Percentiles rank a stretch among this genome's conserved stretches.
Evolutionary conservation across 1,140 invertebrate species (phyloP).

Genomic region (Hypsibius dujardini): DNA sequence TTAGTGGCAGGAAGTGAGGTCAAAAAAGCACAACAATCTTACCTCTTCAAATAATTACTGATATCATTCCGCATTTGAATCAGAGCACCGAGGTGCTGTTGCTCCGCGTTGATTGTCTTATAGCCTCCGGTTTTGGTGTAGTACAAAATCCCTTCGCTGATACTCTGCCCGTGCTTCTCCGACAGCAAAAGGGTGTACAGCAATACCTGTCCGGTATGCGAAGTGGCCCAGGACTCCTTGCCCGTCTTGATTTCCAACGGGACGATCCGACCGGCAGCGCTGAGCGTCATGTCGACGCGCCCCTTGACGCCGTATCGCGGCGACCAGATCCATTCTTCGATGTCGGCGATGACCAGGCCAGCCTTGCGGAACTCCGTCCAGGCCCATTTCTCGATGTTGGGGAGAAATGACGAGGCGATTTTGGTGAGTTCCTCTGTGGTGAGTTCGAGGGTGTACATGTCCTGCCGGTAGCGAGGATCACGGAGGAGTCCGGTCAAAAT

Average conservation of each 20-base stretch:
- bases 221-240: not conserved
- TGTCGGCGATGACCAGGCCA: not conserved
- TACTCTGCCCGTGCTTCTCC: not conserved
- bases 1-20: no score
- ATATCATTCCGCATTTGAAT: slow-evolving; percentile 2
- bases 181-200: slow-evolving; percentile 2
- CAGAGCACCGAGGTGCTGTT: not conserved
- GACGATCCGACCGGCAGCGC: not conserved
- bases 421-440: not conserved
- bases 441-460: slow-evolving; percentile 2
- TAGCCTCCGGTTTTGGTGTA: slow-evolving; percentile 2
- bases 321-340: slow-evolving; percentile 16
- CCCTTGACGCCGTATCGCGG: slow-evolving; percentile 10
- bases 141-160: slow-evolving; percentile 4
- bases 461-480: slow-evolving; percentile 2
- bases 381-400: slow-evolving; percentile 15
- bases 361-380: not conserved
- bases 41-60: not conserved
- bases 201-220: slow-evolving; percentile 14
- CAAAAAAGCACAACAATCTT: not conserved
- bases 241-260: slow-evolving; percentile 13
- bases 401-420: not conserved
- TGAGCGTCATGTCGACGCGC: slow-evolving; percentile 5
- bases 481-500: not conserved
- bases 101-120: not conserved